Conservation (phyloP, 2,888 invertebrate species). For the Odontothrips loti region DNA sequence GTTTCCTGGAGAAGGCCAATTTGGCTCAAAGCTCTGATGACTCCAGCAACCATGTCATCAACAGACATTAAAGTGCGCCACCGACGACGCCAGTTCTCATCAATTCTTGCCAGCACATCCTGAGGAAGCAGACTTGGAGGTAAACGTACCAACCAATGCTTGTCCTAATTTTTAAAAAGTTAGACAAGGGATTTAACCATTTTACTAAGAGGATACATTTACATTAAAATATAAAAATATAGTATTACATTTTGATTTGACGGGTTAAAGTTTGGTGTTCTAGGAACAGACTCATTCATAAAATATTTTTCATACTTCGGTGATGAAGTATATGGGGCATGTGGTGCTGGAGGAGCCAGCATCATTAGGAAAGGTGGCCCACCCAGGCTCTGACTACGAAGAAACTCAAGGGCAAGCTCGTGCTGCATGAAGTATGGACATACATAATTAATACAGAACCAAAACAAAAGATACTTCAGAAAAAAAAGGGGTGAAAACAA, state of each 20-base stretch:
- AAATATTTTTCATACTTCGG: constrained; percentile 62
- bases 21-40: constrained; percentile 56
- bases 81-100: constrained; percentile 66
- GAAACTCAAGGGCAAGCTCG: background rate
- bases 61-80: constrained; percentile 81
- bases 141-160: constrained; percentile 80
- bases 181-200: constrained; percentile 24
- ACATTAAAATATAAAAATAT: background rate
- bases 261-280: constrained; percentile 59
- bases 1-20: constrained; percentile 63
- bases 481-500: too few relatives aligned
- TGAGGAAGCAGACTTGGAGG: constrained; percentile 62
- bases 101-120: constrained; percentile 56
- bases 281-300: constrained; percentile 52
- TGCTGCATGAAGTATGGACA: background rate
- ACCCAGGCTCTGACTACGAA: constrained; percentile 42
- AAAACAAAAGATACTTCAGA: constrained; percentile 4
- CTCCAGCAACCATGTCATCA: constrained; percentile 72
- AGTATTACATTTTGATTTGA: constrained; percentile 43
- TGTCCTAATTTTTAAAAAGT: constrained; percentile 53
- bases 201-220: constrained; percentile 30
- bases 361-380: constrained; percentile 72
- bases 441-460: constrained; percentile 35
- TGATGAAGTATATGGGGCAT: constrained; percentile 81
- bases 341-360: constrained; percentile 81